A percentile compares a stretch with the other conserved stretches of the same genome.
These are phyloP conservation scores for Cenopis cana DNA, from an alignment of 2,888 invertebrate species.

Conservation along the genomic window DNA sequence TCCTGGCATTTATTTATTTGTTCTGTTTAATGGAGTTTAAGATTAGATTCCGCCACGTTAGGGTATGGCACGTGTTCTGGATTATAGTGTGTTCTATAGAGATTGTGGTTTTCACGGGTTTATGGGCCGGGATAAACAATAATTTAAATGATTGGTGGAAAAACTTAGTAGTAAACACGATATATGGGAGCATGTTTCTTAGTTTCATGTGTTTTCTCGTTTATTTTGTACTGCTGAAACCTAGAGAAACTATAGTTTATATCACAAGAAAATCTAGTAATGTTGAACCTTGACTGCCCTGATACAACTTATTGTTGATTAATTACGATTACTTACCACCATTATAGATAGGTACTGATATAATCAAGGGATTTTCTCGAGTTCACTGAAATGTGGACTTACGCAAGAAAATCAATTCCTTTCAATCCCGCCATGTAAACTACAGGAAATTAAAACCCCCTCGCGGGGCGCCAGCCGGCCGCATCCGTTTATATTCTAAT, in stretches of 20 bases:
- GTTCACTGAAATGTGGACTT: conserved; percentile 33
- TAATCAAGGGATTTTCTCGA: conserved; percentile 10
- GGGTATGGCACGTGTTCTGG: conserved; percentile 89
- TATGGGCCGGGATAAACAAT: conserved; percentile 84
- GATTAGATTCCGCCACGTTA: conserved; percentile 89
- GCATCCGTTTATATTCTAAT: conserved; percentile 54
- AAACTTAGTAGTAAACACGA: conserved; percentile 86
- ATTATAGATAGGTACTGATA: too few relatives aligned
- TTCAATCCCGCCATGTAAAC: conserved; percentile 47
- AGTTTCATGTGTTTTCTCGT: conserved; percentile 86
- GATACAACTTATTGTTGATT: too few relatives aligned
- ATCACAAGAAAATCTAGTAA: conserved; percentile 58
- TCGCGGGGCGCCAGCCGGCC: conserved; percentile 53
- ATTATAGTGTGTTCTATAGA: conserved; percentile 87
- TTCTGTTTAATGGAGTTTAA: conserved; percentile 92
- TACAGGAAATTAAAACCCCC: conserved; percentile 52
- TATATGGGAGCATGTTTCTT: conserved; percentile 84
- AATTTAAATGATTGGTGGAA: conserved; percentile 90
- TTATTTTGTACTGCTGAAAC: conserved; percentile 87
- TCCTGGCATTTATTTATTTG: conserved; percentile 90
- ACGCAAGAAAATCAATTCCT: conserved; percentile 47
- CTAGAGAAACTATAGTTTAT: conserved; percentile 84
- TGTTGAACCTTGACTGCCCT: conserved; percentile 6
- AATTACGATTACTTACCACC: too few relatives aligned
- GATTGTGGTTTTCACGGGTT: conserved; percentile 88